Evolutionary conservation across 2,888 invertebrate genomes (phyloP), one percentile per base, ranked within the genome.

Genomic region (Mesorhabditis belari): DNA sequence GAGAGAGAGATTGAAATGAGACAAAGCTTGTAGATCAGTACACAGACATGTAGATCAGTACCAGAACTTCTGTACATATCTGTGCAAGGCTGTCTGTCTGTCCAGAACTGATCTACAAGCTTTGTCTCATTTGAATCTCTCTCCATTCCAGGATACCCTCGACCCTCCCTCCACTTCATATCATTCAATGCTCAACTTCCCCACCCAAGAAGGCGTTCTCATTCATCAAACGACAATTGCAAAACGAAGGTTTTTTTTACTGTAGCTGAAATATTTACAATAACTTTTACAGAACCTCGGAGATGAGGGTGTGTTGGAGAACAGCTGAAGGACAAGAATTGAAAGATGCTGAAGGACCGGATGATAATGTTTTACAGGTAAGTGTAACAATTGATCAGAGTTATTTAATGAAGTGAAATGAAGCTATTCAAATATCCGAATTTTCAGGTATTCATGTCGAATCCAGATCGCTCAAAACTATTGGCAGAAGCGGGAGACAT

Each of bases 311-410:
- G 4, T 67, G 69, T 6, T 77, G 76, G 76, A 59, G 76, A 50
- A 71, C 68, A 21, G 70, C 75, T 3, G 77, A 77, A 58, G 70
- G 74, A 49, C 64, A 70, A 28, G 76, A 77, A 60, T 69, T 77
- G 69, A 70, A 69, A 49, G 76, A 76, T 54, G 63, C 72, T 24
- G 77, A 77, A 57, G 69, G 70, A 19, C 51, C 75, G 27, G 77
- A 77, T 60, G 75, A 73, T 52, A 77, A 77, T 54, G 71, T 77
- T 24, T 49, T 77, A 24, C 75, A 77, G 64, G 74, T 74, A 58
- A 17, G 49, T 3, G 17, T 9, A 12, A 54, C 5, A 24, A 54
- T n/a, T 25, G 2, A 25, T 19, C 26, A 61, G 25, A 50, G 4
- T 52, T n/a, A 51, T 23, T 19, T 6, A n/a, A 21, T 3, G 5